Evolutionary conservation across 2,888 invertebrate species (phyloP).

Genomic region (Leucozona laternaria): DNA sequence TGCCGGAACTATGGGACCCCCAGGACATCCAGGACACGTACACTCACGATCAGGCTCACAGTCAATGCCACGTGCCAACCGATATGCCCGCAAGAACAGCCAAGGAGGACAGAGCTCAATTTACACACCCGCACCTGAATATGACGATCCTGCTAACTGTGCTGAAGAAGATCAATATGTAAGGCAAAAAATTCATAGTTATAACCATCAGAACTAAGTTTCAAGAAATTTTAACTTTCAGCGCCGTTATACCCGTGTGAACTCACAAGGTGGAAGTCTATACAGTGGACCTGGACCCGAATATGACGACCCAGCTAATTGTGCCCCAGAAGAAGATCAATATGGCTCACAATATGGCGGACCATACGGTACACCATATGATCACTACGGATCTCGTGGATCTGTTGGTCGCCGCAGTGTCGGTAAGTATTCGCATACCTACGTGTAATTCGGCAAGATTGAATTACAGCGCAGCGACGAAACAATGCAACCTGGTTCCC

Average conservation of each 20-base stretch:
- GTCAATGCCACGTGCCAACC: constrained; percentile 92
- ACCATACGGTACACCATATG: constrained; percentile 93
- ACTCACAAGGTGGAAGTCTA: constrained; percentile 87
- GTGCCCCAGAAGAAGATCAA: constrained; percentile 95
- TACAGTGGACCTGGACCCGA: constrained; percentile 90
- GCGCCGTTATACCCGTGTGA: constrained; percentile 90
- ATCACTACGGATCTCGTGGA: constrained; percentile 94
- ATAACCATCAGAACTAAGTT: background rate
- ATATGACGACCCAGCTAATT: constrained; percentile 97
- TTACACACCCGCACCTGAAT: constrained; percentile 93
- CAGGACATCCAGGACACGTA: constrained; percentile 90
- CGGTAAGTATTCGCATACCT: constrained; percentile 79
- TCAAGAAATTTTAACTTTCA: constrained; percentile 64
- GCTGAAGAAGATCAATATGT: constrained; percentile 96
- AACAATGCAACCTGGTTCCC: constrained; percentile 23
- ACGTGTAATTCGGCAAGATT: background rate
- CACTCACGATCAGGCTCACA: constrained; percentile 94
- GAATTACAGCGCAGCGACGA: background rate
- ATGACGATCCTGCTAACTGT: constrained; percentile 96
- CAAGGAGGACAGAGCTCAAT: constrained; percentile 93
- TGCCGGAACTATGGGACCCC: constrained; percentile 93
- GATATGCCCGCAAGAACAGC: constrained; percentile 89
- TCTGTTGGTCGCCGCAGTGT: constrained; percentile 89
- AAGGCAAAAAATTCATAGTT: constrained; percentile 76
- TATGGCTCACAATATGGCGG: constrained; percentile 92